A percentile compares a stretch with the other conserved stretches of the same genome.
Evolutionary conservation across 1,140 invertebrate genomes (phyloP).

Genomic region (Macrobrachium nipponense): DNA sequence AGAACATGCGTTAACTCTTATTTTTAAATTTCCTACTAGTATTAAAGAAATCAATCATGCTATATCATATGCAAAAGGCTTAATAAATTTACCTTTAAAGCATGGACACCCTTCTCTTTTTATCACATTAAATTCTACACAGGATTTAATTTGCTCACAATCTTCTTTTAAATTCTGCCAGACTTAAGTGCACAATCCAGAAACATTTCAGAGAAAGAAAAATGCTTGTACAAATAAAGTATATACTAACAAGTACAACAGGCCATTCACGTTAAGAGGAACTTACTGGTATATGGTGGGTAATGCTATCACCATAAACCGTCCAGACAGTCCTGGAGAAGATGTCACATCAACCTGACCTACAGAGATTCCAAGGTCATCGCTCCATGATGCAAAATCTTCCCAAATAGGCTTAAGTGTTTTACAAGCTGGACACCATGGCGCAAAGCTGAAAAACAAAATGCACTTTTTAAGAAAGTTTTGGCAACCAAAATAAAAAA

Average conservation of each 20-base stretch:
- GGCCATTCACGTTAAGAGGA: neutral
- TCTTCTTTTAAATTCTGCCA: no score
- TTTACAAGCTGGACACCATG: conserved; percentile 98
- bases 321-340: conserved; percentile 91
- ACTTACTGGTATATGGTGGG: conserved; percentile 98
- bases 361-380: conserved; percentile 85
- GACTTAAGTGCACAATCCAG: no score
- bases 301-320: conserved; percentile 98
- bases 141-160: no score
- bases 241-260: neutral
- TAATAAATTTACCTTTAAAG: no score
- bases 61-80: no score
- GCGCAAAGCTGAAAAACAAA: conserved; percentile 84
- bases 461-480: neutral
- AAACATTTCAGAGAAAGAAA: no score
- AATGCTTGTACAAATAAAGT: no score
- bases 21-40: no score
- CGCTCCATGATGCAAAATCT: conserved; percentile 83
- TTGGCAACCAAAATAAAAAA: neutral
- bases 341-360: conserved; percentile 92
- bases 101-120: no score
- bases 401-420: conserved; percentile 91
- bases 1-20: no score
- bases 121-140: no score
- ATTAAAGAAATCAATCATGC: no score